A percentile compares a stretch with the other conserved stretches of the same genome.
Evolutionary conservation across 2,888 invertebrate genomes (phyloP).

Genomic region (Noctua fimbriata): DNA sequence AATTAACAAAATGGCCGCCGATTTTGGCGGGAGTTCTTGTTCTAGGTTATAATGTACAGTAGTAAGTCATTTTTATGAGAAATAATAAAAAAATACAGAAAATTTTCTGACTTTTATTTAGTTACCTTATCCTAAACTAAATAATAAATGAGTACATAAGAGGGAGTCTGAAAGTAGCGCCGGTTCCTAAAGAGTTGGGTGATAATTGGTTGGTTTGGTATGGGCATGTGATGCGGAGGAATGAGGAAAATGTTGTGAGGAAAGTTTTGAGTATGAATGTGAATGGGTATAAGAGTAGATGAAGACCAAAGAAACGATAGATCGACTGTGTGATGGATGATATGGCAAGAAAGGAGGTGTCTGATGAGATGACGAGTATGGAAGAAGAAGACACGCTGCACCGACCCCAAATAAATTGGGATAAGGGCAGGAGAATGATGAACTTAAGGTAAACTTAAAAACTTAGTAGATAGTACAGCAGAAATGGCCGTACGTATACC

Average conservation of each 20-base stretch:
- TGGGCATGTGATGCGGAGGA: no score
- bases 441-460: not conserved
- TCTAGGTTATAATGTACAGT: constrained; percentile 68
- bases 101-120: constrained; percentile 54
- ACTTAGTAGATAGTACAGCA: not conserved
- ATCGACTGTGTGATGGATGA: no score
- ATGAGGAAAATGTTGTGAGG: no score
- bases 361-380: no score
- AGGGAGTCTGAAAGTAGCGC: not conserved
- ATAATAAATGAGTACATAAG: not conserved
- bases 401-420: no score
- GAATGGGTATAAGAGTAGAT: no score
- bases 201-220: not conserved
- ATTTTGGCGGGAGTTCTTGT: constrained; percentile 64
- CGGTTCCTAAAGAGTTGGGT: not conserved
- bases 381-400: no score
- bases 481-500: not conserved
- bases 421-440: not conserved
- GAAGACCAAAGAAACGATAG: no score
- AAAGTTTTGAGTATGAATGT: no score
- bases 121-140: not conserved
- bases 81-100: constrained; percentile 69
- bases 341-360: no score
- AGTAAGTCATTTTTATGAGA: constrained; percentile 72
- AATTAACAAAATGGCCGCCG: constrained; percentile 65